Conservation (phyloP, 2,113 vertebrate species). For the Promerops cafer region DNA sequence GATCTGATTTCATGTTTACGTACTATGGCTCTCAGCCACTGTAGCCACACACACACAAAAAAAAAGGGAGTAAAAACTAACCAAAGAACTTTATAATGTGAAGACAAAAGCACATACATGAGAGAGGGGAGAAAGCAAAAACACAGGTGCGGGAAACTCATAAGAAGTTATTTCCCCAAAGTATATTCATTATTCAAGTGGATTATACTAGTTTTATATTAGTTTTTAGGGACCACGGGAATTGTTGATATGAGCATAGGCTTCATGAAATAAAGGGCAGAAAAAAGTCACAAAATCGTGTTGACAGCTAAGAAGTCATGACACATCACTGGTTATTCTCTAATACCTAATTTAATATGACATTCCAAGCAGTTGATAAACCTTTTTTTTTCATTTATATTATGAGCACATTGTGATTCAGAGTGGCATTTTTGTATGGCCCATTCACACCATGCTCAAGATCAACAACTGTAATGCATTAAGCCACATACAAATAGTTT, state of each 20-base stretch:
- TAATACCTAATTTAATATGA: neutral
- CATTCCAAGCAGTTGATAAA: neutral
- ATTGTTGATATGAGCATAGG: neutral
- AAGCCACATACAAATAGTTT: neutral
- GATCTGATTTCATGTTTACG: fast-evolving
- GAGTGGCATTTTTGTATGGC: neutral
- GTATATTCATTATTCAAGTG: neutral
- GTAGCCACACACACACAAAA: neutral
- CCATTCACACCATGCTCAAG: neutral
- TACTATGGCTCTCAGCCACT: neutral
- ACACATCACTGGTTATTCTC: neutral
- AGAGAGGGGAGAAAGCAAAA: fast-evolving
- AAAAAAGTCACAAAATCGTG: neutral
- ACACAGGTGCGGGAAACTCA: neutral
- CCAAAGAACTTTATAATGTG: neutral
- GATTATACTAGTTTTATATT: neutral
- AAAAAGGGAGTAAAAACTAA: neutral
- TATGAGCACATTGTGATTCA: fast-evolving
- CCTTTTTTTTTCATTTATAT: neutral
- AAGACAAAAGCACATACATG: neutral
- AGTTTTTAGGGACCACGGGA: neutral
- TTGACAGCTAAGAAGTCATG: neutral
- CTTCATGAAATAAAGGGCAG: neutral
- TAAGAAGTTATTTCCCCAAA: neutral
- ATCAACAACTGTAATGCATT: neutral